Base-by-base conservation (phyloP, 2,888 invertebrate species). In the Cheilosia urbana region DNA sequence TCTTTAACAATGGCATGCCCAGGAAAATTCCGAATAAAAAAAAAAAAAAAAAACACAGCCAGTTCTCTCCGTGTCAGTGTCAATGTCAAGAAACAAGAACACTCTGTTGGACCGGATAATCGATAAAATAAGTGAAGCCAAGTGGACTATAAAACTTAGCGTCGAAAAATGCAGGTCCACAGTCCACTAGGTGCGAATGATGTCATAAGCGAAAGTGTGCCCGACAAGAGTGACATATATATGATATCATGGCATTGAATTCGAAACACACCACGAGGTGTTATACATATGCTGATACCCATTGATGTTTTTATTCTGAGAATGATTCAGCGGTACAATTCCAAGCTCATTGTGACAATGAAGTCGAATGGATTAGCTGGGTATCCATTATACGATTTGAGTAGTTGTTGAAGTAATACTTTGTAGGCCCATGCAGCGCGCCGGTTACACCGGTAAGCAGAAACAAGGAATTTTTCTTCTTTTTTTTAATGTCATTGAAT, bases 41-140 rank as follows among this genome's bases (percentile, higher is more conserved):
- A 53, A 45, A 30, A 13, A 49, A 34, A 49, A 34, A 49, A 53
- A 49, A 17, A 27, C 45, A 34, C 47, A 13, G 49, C 68, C 51
- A 30, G 9, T 81, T 62, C 30, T n/a, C 63, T 57, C 62, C 57
- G 71, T 81, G 69, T 53, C 81, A 81, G 76, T 76, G 81, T 65
- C 81, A 81, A 81, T 37, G 63, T 75, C 30, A 34, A 30, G 17
- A 30, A n/a, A 65, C 30, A 34, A 30, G 17, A 30, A n/a, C n/a
- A 27, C 30, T 30, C 30, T n/a, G n/a, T 15, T 15, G 4, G 9
- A 51, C 53, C n/a, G n/a, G 30, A 49, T 34, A 69, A 65, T 63
- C 73, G 40, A 75, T 68, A 75, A 51, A 75, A 68, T 63, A 69
- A 58, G 69, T 37, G 21, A 45, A 42, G 49, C 49, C 57, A 47